These are phyloP conservation scores for Coracopsis vasa DNA, from an alignment of 2,113 vertebrate species.

Conservation along the genomic window DNA sequence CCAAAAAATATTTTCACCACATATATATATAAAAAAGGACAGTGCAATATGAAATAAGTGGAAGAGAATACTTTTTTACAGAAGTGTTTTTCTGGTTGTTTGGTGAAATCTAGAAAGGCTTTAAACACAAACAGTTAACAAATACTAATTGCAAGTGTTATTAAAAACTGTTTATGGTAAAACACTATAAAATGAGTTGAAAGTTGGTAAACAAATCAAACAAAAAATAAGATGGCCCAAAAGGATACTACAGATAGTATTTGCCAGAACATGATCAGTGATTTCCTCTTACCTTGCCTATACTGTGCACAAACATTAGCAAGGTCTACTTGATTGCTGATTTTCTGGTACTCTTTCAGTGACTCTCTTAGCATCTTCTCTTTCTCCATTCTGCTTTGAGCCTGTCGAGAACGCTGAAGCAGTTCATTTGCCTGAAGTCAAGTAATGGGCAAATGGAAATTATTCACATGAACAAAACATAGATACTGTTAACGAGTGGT, in stretches of 20 bases:
- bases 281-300: constrained; percentile 83
- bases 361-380: constrained; percentile 91
- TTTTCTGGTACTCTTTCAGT: constrained; percentile 91
- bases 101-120: not conserved
- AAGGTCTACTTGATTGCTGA: constrained; percentile 93
- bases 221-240: not conserved
- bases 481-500: not conserved
- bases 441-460: not conserved
- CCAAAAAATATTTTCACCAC: not conserved
- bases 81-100: not conserved
- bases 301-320: constrained; percentile 91
- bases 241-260: not conserved
- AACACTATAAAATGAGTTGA: not conserved
- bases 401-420: constrained; percentile 90
- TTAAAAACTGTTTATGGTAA: not conserved
- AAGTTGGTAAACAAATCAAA: not conserved
- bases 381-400: constrained; percentile 90
- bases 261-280: not conserved
- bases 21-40: not conserved
- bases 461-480: not conserved
- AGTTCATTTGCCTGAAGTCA: constrained; percentile 91
- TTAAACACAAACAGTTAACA: not conserved
- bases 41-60: not conserved
- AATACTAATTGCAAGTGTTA: not conserved
- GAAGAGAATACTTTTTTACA: not conserved